phyloP scores from a whole-genome alignment of 23 tunicate species.

The Botrylloides violaceus region DNA sequence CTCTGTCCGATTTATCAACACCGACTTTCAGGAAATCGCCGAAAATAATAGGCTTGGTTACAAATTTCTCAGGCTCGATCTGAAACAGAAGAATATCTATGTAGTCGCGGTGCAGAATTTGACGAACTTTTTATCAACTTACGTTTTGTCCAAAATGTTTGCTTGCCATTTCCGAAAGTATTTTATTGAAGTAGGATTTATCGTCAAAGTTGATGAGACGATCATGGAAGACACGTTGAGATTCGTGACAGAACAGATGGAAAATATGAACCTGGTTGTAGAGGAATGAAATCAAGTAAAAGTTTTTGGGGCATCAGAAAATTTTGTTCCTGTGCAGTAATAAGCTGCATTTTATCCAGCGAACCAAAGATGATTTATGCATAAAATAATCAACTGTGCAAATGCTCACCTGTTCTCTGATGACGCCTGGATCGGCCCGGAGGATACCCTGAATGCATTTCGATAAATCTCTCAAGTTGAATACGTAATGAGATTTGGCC shows the following conservation, averaged over 20 bases:
- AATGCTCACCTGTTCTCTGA: conserved; percentile 90
- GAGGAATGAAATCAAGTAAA: background rate
- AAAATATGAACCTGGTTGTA: conserved; percentile 67
- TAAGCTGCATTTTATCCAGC: no score
- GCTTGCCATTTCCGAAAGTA: conserved; percentile 85
- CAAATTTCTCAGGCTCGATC: conserved; percentile 69
- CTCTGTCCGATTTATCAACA: conserved; percentile 62
- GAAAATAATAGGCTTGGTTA: conserved; percentile 83
- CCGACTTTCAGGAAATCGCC: conserved; percentile 94
- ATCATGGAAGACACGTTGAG: conserved; percentile 97
- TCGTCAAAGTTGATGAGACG: conserved; percentile 96
- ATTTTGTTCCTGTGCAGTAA: no score
- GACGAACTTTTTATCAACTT: background rate
- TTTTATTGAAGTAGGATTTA: conserved; percentile 85
- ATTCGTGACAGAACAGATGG: conserved; percentile 97
- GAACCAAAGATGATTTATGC: no score
- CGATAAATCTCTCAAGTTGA: conserved; percentile 92
- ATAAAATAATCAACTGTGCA: no score
- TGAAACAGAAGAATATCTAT: background rate
- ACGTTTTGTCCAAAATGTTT: conserved; percentile 86
- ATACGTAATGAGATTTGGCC: conserved; percentile 98
- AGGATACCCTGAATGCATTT: conserved; percentile 96
- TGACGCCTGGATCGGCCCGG: conserved; percentile 90
- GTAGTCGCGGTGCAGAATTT: no score
- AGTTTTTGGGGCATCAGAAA: no score